These are phyloP conservation scores for Semnornis frantzii DNA, from an alignment of 2,113 vertebrate genomes.

Conservation along the genomic window DNA sequence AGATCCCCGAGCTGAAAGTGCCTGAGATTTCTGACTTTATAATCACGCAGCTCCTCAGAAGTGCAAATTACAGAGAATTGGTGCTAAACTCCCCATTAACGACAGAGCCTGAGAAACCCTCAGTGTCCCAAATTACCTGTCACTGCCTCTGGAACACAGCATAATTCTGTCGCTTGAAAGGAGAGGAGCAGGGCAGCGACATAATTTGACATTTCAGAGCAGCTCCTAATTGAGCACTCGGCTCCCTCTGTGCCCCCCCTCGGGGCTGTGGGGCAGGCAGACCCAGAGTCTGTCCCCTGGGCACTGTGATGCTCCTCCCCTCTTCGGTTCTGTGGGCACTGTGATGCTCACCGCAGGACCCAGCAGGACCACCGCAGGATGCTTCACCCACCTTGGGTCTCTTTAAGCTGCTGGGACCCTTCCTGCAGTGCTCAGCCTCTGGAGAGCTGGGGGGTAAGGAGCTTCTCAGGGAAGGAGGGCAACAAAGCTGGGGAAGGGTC, in stretches of 20 bases:
- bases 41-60: constrained; percentile 79
- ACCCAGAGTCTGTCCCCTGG: too few species aligned
- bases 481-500: too few species aligned
- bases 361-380: neutral
- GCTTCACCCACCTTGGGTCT: neutral
- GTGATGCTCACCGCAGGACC: neutral
- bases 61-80: constrained; percentile 83
- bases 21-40: constrained; percentile 78
- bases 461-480: neutral
- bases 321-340: neutral
- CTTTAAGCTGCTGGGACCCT: neutral
- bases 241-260: neutral
- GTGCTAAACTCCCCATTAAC: constrained; percentile 85
- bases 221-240: constrained; percentile 66
- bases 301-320: neutral
- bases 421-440: neutral
- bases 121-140: constrained; percentile 82
- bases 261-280: neutral
- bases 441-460: rapidly evolving
- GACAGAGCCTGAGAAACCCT: constrained; percentile 74
- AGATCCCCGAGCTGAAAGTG: constrained; percentile 76
- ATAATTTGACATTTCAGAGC: constrained; percentile 59
- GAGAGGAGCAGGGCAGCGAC: neutral
- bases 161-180: constrained; percentile 63
- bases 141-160: constrained; percentile 67